A percentile compares a stretch with the other conserved stretches of the same genome.
These are phyloP conservation scores for Promerops cafer DNA, from an alignment of 2,113 vertebrate species.

Conservation along the genomic window DNA sequence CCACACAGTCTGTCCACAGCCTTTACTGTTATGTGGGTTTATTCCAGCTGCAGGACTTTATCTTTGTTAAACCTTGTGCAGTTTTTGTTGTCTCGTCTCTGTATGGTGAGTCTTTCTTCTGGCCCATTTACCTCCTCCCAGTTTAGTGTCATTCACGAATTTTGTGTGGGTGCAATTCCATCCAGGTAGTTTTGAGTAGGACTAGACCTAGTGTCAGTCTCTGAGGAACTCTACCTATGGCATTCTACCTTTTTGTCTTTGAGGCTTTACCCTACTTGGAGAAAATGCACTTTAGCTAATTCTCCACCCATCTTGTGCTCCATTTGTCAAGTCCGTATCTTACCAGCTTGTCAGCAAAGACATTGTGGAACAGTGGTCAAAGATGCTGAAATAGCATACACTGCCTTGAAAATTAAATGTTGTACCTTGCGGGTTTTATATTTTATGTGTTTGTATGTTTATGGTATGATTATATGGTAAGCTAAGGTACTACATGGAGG, in stretches of 20 bases:
- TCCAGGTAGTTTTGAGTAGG: not conserved
- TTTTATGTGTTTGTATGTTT: not conserved
- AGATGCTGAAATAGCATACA: not conserved
- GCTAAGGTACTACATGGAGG: not conserved
- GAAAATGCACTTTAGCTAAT: not conserved
- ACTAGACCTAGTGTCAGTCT: not conserved
- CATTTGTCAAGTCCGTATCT: not conserved
- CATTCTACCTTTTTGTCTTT: not conserved
- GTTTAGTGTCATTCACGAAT: not conserved
- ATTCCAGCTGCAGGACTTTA: not conserved
- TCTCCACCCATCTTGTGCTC: not conserved
- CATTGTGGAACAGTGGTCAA: not conserved
- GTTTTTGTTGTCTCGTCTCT: not conserved
- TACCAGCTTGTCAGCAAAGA: not conserved
- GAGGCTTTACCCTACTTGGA: not conserved
- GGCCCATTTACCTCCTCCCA: not conserved
- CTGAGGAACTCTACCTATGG: not conserved
- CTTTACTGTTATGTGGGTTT: not conserved
- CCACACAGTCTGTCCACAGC: not conserved
- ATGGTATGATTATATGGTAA: not conserved
- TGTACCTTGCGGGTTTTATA: not conserved
- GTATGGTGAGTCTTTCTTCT: not conserved
- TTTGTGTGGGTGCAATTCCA: not conserved
- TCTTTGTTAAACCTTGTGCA: not conserved
- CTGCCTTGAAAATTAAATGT: not conserved